Conservation (phyloP, 2,113 vertebrate genomes). For the Hepsetus odoe region DNA sequence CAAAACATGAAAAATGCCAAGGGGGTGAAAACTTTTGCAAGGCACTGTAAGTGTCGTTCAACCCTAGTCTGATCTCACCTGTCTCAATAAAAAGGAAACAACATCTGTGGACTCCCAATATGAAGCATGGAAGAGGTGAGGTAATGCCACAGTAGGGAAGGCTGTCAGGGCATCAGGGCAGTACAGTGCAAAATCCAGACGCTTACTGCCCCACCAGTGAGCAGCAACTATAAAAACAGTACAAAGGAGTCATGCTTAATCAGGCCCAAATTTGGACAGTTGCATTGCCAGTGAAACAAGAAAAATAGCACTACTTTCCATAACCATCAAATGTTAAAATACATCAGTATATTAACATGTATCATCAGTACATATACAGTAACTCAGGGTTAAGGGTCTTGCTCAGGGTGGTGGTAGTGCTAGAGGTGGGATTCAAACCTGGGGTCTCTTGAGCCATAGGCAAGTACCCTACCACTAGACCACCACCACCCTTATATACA, state of each 20-base stretch:
- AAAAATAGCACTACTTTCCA: background rate
- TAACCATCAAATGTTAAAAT: background rate
- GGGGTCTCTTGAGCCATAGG: too few relatives aligned
- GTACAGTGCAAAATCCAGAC: slow-evolving; percentile 95
- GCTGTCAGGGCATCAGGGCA: slow-evolving; percentile 91
- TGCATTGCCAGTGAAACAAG: background rate
- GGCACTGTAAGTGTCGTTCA: too few relatives aligned
- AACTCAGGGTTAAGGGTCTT: too few relatives aligned
- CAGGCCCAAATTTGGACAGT: background rate
- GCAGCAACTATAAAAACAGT: slow-evolving; percentile 78
- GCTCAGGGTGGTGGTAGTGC: too few relatives aligned
- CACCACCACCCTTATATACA: too few relatives aligned
- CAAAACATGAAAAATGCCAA: too few relatives aligned
- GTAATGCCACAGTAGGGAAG: slow-evolving; percentile 91
- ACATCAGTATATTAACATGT: too few relatives aligned
- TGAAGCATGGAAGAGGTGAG: slow-evolving; percentile 95
- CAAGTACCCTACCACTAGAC: too few relatives aligned
- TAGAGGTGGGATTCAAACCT: too few relatives aligned
- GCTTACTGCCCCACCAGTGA: slow-evolving; percentile 95
- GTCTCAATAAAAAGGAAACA: slow-evolving; percentile 92
- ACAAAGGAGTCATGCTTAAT: background rate
- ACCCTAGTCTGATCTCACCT: slow-evolving; percentile 72
- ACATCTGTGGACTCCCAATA: slow-evolving; percentile 97
- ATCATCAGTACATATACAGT: too few relatives aligned
- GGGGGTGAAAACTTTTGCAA: too few relatives aligned